Base-by-base conservation (phyloP, 2,797 vertebrate species). In the Taenioides sp. region DNA sequence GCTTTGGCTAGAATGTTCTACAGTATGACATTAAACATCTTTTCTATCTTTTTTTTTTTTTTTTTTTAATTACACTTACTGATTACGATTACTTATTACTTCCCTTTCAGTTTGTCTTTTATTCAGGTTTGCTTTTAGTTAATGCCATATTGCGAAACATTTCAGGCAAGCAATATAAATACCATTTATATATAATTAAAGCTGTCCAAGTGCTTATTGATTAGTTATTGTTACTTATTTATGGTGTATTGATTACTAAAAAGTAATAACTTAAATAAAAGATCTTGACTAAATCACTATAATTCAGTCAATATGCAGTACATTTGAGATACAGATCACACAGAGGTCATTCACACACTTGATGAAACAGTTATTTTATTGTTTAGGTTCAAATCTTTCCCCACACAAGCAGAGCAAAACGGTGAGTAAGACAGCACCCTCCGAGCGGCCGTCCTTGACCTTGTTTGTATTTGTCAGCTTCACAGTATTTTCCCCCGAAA, bases 401-500 rank as follows among this genome's bases (percentile, higher is more conserved):
- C 22, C 40, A 25, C 40, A 65, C 23, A 9, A 49, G 17, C 25
- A 31, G 54, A 58, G 47, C 65, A 28, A 0, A 64, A 40, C 31
- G 20, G 1, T 70, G 59, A 23, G 20, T 22, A 34, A 66, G 20
- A 75, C 50, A 72, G 65, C 58, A 59, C 28, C 28, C 58, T 71
- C 79, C 67, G 59, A 69, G 72, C 59, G 4, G 59, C 74, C 70
- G 72, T 86, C 80, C 83, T 83, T 89, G 83, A 89, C 86, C 82
- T 84, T 86, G 76, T 23, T 27, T 27, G 40, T 70, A 66, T 78
- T 0, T 40, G 67, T 43, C 55, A 47, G 81, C 40, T 67, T 72
- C 64, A 72, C 67, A 75, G 67, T 79, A 66, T 50, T 71, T 66
- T 49, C 73, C 69, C 16, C 43, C 58, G 67, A 73, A 54, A 73